These are phyloP conservation scores for Emydoidea blandingii DNA, from an alignment of 2,797 vertebrate genomes.

Conservation along the genomic window DNA sequence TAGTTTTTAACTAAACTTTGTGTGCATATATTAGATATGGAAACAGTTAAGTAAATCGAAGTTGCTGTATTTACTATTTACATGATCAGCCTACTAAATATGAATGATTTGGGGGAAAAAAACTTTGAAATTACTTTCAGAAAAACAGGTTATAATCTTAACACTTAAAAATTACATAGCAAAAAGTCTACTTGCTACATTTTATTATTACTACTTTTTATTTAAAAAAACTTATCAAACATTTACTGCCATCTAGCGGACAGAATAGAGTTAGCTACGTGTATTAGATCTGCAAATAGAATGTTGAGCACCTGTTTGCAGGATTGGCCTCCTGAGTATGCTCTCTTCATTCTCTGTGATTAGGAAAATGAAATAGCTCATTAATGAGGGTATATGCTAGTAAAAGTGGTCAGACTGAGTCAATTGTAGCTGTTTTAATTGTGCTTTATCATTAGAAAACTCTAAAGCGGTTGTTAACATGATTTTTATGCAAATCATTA, in stretches of 20 bases:
- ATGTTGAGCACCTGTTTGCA: not conserved
- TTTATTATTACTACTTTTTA: not conserved
- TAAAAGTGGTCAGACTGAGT: constrained; percentile 76
- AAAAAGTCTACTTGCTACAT: not conserved
- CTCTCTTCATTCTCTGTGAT: constrained; percentile 33
- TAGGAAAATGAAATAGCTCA: constrained; percentile 69
- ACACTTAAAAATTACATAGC: constrained; percentile 25
- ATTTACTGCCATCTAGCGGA: constrained; percentile 89
- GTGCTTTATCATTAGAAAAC: constrained; percentile 58
- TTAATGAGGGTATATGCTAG: constrained; percentile 79
- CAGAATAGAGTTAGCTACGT: not conserved
- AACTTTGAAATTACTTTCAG: not conserved
- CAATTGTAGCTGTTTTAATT: constrained; percentile 77
- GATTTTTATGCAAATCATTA: not conserved
- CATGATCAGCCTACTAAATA: not conserved
- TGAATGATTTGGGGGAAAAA: not conserved
- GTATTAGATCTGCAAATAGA: not conserved
- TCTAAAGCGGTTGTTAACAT: constrained; percentile 66
- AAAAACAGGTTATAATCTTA: not conserved
- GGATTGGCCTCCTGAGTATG: not conserved
- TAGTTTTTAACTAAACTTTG: not conserved
- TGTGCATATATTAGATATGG: not conserved
- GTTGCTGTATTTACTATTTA: constrained; percentile 19
- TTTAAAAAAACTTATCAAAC: constrained; percentile 71
- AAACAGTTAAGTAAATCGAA: not conserved